Evolutionary conservation across 2,888 invertebrate species (phyloP).

Genomic region (Oscheius sp.): DNA sequence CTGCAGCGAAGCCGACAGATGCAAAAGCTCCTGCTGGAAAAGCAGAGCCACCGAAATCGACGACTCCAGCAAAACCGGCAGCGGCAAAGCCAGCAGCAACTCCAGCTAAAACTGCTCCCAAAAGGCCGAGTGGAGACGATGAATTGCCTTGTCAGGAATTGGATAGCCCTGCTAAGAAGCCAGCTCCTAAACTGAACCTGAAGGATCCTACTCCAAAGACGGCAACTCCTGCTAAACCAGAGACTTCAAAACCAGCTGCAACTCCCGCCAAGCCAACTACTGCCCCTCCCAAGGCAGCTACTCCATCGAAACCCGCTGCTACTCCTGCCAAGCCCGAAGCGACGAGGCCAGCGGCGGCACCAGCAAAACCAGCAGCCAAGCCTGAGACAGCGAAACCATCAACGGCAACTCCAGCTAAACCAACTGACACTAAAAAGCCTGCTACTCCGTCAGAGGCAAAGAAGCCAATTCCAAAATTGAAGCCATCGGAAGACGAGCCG

Average conservation of each 20-base stretch:
- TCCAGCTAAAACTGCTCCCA: background rate
- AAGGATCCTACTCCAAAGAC: constrained; percentile 41
- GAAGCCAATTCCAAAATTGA: constrained; percentile 45
- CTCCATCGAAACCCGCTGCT: constrained; percentile 13
- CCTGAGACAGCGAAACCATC: background rate
- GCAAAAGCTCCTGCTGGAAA: background rate
- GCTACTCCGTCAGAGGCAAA: constrained; percentile 4
- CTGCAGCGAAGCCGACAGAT: constrained; percentile 19
- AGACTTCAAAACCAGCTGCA: constrained; percentile 31
- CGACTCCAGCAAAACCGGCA: constrained; percentile 13
- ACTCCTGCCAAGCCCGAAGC: constrained; percentile 17
- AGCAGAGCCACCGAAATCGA: background rate
- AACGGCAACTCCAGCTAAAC: background rate
- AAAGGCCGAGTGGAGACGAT: constrained; percentile 35
- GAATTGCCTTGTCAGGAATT: constrained; percentile 48
- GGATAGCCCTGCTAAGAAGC: constrained; percentile 47
- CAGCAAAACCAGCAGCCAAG: constrained; percentile 11
- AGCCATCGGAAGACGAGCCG: constrained; percentile 38
- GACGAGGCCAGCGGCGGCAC: background rate
- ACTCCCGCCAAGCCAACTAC: background rate
- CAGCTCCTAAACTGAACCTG: constrained; percentile 31
- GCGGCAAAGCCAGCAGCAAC: constrained; percentile 4
- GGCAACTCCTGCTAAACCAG: constrained; percentile 20
- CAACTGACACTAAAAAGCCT: too few relatives aligned
- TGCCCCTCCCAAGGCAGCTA: constrained; percentile 7